Base-by-base conservation (phyloP, 1,140 invertebrate species). In the Drosophila tropicalis region DNA sequence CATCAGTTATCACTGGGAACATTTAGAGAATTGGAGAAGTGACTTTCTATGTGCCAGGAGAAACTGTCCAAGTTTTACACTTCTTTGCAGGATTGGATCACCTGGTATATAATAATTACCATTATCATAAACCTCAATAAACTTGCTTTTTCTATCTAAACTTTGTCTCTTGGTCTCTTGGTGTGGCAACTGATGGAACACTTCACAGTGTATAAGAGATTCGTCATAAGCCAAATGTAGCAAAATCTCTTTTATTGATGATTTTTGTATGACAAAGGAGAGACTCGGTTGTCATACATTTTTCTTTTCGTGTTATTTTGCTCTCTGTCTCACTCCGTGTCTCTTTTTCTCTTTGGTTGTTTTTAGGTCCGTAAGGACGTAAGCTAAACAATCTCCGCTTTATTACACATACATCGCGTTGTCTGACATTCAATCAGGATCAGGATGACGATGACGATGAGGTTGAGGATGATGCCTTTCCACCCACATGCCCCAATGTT, bases 401-500 rank as follows among this genome's bases (percentile, higher is more conserved):
- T 87, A 87, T 87, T 86, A 87, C 83, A 87, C 84, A 87, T 77
- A 86, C 79, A 85, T 70, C 76, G 79, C 56, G 63, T 76, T 75
- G 67, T 72, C 84, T 87, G 83, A 87, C 83, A 87, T 87, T 89
- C 83, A 87, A 87, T 87, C 83, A 87, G 83, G 65, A 72, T 66
- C 82, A 69, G 32, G 44, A 51, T 51, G 44, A 51, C 17, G 17
- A 51, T 51, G 44, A 51, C 44, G 44, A 51, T 51, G 44, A 47
- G 15, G 5, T 17, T 47, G 44, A 22, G 44, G 17, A 51, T 51
- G 44, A 51, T 47, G 41, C 36, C 39, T n/a, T 13, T 12, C 36
- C 10, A 12, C 12, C 36, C 36, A 12, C 36, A 29, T 39, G 10
- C 36, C 12, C 12, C 7, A 9, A 36, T 36, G 36, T 13, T 13